Base-by-base conservation (phyloP, 2,113 vertebrate genomes). In the Cromileptes altivelis region DNA sequence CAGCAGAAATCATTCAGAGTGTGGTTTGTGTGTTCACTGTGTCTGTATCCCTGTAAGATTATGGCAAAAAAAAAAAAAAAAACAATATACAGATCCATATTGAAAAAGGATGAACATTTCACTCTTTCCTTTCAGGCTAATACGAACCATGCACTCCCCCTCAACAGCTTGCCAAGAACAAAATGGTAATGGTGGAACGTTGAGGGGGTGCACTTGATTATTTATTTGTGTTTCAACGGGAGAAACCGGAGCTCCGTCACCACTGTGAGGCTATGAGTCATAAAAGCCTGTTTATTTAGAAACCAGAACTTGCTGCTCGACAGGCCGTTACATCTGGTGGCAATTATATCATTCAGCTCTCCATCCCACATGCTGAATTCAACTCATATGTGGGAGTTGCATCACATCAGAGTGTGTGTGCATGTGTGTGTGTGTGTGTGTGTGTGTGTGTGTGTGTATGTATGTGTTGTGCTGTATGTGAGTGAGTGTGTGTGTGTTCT, bases 211-310 rank as follows among this genome's bases (percentile, higher is more conserved):
- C 80, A 83, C 81, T 85, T 84, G 87, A 89, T 94, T 95, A 95
- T 95, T 95, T 96, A 95, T 95, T 95, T 96, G 93, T 93, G 92
- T 95, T 95, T 90, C 81, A 87, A 91, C 80, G 71, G 87, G 81
- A 91, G 89, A 93, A 95, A 94, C 92, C 83, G 67, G 94, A 94
- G 86, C 89, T 90, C 90, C 56, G 82, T 93, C 89, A 90, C 89
- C 90, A 91, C 93, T 77, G 79, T 89, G 92, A 91, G 76, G 79
- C 86, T 80, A 86, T 95, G 94, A 96, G 80, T 96, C 95, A 95
- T 91, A 93, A 92, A 93, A 91, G 87, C 77, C 88, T 95, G 94
- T 95, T 95, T 95, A 94, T 95, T 94, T 95, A 94, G 92, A 93
- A 94, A 93, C 88, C 89, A 89, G 90, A 91, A 94, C 94, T 94